Percentiles rank a stretch among this genome's conserved stretches.
phyloP scores from a whole-genome alignment of 2,113 vertebrate species.

The Megaceryle torquata region DNA sequence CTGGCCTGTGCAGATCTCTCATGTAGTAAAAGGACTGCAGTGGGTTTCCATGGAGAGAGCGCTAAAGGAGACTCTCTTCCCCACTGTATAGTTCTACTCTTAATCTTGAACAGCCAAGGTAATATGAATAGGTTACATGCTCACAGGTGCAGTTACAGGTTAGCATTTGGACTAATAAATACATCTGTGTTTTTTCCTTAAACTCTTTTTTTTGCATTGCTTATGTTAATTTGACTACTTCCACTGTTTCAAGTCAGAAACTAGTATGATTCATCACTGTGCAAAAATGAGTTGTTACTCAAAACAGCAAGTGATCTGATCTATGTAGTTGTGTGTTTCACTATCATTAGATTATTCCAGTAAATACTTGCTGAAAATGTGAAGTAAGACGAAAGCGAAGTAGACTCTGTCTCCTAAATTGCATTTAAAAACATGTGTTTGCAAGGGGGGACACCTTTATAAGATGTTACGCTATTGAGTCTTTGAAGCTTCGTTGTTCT shows the following conservation, averaged over 20 bases:
- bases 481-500: background rate
- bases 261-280: background rate
- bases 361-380: background rate
- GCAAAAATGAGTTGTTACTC: background rate
- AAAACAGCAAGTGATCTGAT: background rate
- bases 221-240: background rate
- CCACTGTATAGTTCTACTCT: background rate
- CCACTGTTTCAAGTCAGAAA: background rate
- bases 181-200: background rate
- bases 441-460: background rate
- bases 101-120: background rate
- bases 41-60: conserved; percentile 44
- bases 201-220: background rate
- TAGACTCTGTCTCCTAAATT: background rate
- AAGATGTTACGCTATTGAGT: background rate
- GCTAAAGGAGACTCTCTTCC: background rate
- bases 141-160: background rate
- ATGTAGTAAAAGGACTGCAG: background rate
- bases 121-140: fast-evolving
- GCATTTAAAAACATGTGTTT: background rate
- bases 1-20: background rate
- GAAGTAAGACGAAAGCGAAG: background rate
- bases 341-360: background rate
- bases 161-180: background rate
- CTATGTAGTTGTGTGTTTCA: fast-evolving